Conservation (phyloP, 2,113 vertebrate genomes). For the Phalacrocorax pelagicus region DNA sequence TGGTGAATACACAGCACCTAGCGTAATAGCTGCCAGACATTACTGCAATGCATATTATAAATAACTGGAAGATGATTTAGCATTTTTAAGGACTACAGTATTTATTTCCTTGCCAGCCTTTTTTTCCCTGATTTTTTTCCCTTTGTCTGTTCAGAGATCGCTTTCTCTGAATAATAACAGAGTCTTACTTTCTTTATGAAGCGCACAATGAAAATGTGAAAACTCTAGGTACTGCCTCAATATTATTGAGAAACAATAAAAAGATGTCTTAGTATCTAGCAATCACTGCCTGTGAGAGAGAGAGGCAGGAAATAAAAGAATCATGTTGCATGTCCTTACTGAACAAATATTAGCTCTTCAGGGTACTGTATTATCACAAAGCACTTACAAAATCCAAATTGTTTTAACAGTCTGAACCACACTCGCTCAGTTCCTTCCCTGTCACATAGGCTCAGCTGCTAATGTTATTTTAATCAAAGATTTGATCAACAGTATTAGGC, state of each 20-base stretch:
- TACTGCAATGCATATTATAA: neutral
- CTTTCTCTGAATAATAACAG: neutral
- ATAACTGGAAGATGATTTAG: neutral
- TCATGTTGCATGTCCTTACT: neutral
- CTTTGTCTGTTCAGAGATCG: neutral
- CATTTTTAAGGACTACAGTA: neutral
- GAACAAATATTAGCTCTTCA: slow-evolving; percentile 46
- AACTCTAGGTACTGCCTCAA: neutral
- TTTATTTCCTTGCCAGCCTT: neutral
- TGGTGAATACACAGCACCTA: neutral
- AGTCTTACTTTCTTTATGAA: slow-evolving; percentile 24
- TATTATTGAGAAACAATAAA: slow-evolving; percentile 53
- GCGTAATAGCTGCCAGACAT: neutral
- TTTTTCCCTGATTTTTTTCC: neutral
- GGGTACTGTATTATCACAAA: slow-evolving; percentile 30
- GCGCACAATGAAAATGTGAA: slow-evolving; percentile 32
- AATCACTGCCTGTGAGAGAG: neutral
- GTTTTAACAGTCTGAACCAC: neutral
- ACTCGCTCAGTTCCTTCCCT: neutral
- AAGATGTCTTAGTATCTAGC: slow-evolving; percentile 9
- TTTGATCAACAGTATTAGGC: slow-evolving; percentile 48
- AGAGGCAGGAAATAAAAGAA: slow-evolving; percentile 49
- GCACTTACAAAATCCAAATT: slow-evolving; percentile 30
- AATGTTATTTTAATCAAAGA: slow-evolving; percentile 49
- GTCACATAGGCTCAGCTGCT: neutral